Evolutionary conservation across 1,140 invertebrate species (phyloP).

Genomic region (Myzus persicae): DNA sequence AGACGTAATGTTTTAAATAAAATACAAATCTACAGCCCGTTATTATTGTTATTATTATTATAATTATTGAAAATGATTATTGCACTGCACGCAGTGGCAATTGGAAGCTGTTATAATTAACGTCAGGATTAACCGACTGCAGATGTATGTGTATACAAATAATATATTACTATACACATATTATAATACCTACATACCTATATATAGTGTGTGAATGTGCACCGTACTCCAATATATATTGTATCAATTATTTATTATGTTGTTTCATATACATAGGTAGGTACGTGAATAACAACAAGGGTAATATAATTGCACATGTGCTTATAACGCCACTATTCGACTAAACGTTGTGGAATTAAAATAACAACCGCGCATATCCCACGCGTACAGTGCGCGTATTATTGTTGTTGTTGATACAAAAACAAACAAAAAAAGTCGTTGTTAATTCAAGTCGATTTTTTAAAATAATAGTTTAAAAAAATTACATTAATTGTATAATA

Average conservation of each 20-base stretch:
- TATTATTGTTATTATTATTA: background rate
- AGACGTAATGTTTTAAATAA: background rate
- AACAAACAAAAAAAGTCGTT: background rate
- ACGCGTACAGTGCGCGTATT: background rate
- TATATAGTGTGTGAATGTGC: background rate
- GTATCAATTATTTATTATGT: constrained; percentile 31
- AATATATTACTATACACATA: background rate
- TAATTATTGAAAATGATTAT: background rate
- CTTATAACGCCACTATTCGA: constrained; percentile 2
- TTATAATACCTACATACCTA: background rate
- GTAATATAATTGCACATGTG: background rate
- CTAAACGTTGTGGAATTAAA: background rate
- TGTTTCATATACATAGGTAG: background rate
- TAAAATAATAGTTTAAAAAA: constrained; percentile 12
- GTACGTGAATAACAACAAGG: background rate
- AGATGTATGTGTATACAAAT: background rate
- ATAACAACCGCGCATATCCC: background rate
- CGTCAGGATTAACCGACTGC: background rate
- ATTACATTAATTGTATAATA: background rate
- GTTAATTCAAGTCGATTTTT: background rate
- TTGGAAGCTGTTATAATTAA: background rate
- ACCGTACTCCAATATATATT: background rate
- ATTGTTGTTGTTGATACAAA: background rate
- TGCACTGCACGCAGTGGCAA: background rate
- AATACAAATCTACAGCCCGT: background rate